Evolutionary conservation across 2,797 vertebrate genomes (phyloP).

Genomic region (Mus spretus): DNA sequence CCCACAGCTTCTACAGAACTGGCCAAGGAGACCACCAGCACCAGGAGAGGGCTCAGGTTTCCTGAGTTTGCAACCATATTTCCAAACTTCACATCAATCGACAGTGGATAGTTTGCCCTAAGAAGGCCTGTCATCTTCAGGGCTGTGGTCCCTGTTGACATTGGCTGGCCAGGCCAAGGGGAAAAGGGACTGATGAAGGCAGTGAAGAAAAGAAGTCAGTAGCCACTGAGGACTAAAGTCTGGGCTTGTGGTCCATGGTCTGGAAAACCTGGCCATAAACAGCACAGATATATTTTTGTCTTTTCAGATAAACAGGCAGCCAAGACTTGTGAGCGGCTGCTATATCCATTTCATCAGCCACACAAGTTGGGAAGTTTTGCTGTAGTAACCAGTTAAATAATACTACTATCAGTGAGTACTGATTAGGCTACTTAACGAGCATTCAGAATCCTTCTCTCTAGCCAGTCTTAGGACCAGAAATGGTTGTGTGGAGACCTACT

Average conservation of each 20-base stretch:
- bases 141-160: slow-evolving; percentile 44
- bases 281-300: no score
- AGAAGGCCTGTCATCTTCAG: background rate
- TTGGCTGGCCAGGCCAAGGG: slow-evolving; percentile 6
- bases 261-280: background rate
- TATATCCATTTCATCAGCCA: background rate
- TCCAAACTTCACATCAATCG: background rate
- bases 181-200: background rate
- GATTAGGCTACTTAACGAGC: background rate
- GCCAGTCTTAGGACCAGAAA: no score
- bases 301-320: background rate
- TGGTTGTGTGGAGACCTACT: background rate
- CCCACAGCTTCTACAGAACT: background rate
- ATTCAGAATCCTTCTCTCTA: background rate
- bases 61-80: background rate
- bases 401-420: background rate
- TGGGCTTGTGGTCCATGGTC: background rate
- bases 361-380: background rate
- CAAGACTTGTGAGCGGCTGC: background rate
- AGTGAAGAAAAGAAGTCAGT: background rate
- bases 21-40: background rate
- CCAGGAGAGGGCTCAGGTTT: background rate
- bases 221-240: background rate
- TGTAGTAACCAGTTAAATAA: background rate
- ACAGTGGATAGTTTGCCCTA: background rate